A percentile compares a stretch with the other conserved stretches of the same genome.
Conservation (phyloP, 1,140 invertebrate species). For the Anagrus nilaparvatae region DNA sequence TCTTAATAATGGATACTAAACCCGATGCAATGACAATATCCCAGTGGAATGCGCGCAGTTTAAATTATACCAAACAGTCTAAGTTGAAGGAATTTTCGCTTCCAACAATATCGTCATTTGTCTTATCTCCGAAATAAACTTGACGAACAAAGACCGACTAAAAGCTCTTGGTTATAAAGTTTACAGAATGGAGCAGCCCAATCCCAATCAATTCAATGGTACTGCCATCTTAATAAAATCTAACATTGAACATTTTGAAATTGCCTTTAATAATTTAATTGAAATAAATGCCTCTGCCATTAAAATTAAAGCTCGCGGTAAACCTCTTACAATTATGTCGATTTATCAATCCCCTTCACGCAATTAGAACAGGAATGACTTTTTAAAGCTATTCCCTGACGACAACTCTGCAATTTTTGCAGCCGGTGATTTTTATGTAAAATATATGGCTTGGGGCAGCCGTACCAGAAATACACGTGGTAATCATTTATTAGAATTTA, state of each 20-base stretch:
- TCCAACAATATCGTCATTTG: not conserved
- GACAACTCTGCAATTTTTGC: not conserved
- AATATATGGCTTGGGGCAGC: not conserved
- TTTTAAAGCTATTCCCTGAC: not conserved
- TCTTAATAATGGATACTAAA: too few relatives aligned
- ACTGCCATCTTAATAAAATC: not conserved
- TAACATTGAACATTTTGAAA: constrained; percentile 1
- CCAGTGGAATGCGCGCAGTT: not conserved
- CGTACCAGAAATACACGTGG: not conserved
- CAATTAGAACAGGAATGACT: not conserved
- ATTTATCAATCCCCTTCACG: not conserved
- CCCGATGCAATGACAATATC: not conserved
- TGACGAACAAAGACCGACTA: not conserved
- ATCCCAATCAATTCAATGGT: not conserved
- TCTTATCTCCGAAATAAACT: not conserved
- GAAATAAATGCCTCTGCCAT: not conserved
- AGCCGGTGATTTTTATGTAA: not conserved
- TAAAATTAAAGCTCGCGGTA: constrained; percentile 1
- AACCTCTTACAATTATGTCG: not conserved
- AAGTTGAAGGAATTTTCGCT: not conserved
- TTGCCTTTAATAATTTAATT: not conserved
- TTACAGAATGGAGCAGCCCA: too few relatives aligned
- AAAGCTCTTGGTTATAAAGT: not conserved
- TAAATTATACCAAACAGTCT: not conserved
- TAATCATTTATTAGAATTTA: not conserved